Base-by-base conservation (phyloP, 2,113 vertebrate species). In the Xyliphius kryptos region DNA sequence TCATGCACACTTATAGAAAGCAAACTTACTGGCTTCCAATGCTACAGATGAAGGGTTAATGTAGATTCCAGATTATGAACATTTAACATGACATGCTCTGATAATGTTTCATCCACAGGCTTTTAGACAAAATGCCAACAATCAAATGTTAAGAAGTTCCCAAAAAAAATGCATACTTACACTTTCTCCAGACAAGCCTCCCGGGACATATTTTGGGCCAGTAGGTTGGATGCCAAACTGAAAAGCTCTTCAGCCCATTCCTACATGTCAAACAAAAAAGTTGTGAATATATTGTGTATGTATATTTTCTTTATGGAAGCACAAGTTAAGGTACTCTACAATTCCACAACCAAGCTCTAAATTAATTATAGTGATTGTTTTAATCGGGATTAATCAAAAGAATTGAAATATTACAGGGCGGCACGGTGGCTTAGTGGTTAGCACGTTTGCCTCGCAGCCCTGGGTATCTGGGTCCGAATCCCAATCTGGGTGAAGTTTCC, bases 231-330 rank as follows among this genome's bases (percentile, higher is more conserved):
- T 12, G 92, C 91, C 87, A 99, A 81, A 75, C 80, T 92, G 82
- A 99, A 99, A 72, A 98, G 88, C 79, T 95, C 91, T 63, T 91
- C 93, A 49, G 94, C 89, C 96, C 96, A 99, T 83, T 95, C 92
- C 96, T 99, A 79, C 38, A 41, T 67, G 13, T 38, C 11, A 59
- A 20, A 53, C 44, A 61, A 19, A 56, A n/a, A 47, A 10, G 9
- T 22, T 50, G 19, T 60, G 1, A 48, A 19, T 56, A 32, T 32
- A 6, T 32, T 5, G 4, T 5, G 4, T 32, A 32, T 32, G 26
- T 32, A 32, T 32, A 32, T 32, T 32, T 32, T 32, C 26, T 32
- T 6, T 32, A 32, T 32, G 7, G 26, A 32, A 32, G 4, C 26
- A 32, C 26, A 32, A 6, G 26, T 32, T 32, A 32, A 32, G 4